A percentile compares a stretch with the other conserved stretches of the same genome.
Conservation (phyloP, 2,113 vertebrate species). For the Ellobius talpinus region DNA sequence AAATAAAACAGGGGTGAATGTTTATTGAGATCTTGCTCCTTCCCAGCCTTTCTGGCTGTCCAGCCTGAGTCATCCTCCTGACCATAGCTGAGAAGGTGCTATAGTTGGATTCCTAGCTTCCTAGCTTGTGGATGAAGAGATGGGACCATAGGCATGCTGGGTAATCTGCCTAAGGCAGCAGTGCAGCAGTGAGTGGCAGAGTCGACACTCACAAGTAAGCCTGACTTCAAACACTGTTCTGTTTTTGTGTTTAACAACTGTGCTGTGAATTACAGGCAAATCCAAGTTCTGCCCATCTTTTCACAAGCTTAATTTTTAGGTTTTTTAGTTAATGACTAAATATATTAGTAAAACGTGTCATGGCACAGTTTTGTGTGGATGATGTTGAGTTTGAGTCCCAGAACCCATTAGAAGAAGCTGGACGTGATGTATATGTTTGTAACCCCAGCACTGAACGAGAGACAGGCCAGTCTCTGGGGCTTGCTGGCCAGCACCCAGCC, state of each 20-base stretch:
- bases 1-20: background rate
- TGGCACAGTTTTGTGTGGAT: background rate
- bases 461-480: background rate
- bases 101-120: background rate
- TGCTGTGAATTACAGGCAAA: background rate
- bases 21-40: background rate
- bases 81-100: background rate
- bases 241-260: background rate
- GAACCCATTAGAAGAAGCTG: background rate
- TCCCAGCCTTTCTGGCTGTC: background rate
- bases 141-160: background rate
- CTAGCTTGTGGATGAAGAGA: background rate
- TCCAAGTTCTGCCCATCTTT: background rate
- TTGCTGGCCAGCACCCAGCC: background rate
- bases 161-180: background rate
- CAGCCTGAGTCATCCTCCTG: background rate
- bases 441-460: background rate
- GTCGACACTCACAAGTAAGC: background rate
- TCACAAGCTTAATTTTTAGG: background rate
- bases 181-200: background rate
- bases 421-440: background rate
- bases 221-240: conserved; percentile 37
- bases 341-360: background rate
- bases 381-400: background rate
- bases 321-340: background rate